These are phyloP conservation scores for Myopa tessellatipennis DNA, from an alignment of 2,888 invertebrate genomes.

Conservation along the genomic window DNA sequence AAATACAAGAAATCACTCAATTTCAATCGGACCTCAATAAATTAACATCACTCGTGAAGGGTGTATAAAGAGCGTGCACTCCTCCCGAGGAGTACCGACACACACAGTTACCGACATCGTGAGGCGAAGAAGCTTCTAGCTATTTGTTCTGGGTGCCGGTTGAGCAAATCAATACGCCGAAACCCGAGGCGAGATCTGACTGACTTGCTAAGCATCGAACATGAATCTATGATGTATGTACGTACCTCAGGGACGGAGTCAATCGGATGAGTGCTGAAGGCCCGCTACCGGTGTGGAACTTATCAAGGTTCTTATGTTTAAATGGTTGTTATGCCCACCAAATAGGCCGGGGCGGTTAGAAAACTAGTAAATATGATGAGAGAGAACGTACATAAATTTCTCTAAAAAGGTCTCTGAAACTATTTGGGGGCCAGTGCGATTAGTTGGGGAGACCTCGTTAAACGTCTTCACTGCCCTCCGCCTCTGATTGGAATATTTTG, in stretches of 20 bases:
- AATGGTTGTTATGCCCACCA: no score
- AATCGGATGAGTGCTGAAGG: background rate
- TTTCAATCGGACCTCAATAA: conserved; percentile 40
- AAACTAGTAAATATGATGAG: no score
- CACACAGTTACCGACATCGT: background rate
- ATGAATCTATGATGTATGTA: background rate
- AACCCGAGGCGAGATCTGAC: background rate
- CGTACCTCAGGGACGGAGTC: background rate
- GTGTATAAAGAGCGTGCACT: conserved; percentile 13
- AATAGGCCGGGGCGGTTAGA: no score
- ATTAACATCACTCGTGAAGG: conserved; percentile 32
- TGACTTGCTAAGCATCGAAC: background rate
- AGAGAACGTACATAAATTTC: no score
- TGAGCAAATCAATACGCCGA: conserved; percentile 40
- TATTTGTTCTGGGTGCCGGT: conserved; percentile 39
- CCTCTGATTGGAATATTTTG: background rate
- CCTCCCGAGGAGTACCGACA: background rate
- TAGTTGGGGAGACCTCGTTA: no score
- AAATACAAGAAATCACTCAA: conserved; percentile 33
- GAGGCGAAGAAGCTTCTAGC: conserved; percentile 11
- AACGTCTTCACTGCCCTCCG: background rate
- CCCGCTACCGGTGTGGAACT: background rate
- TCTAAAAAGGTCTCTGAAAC: no score
- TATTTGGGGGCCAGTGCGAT: no score
- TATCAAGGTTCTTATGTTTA: no score